phyloP scores from a whole-genome alignment of 2,888 invertebrate genomes.

The Eristalis intricaria region DNA sequence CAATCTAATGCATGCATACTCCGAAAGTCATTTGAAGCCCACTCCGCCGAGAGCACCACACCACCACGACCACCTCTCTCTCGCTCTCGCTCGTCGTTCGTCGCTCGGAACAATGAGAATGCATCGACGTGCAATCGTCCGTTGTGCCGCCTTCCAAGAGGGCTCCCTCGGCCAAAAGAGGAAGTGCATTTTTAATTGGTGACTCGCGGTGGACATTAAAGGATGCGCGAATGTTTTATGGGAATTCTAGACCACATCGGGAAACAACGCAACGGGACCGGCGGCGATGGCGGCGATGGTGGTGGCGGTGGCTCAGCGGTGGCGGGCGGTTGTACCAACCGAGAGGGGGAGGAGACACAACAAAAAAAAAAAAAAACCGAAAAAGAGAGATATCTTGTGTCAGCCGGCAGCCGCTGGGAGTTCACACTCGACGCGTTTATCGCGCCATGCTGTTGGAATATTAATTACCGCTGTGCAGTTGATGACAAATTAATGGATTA shows the following conservation, averaged over 20 bases:
- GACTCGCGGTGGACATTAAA: conserved; percentile 67
- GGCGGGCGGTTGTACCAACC: neutral
- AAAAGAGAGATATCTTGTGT: conserved; percentile 60
- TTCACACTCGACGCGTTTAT: conserved; percentile 43
- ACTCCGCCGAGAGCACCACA: too few species aligned
- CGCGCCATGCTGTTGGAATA: conserved; percentile 51
- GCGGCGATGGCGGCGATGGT: too few species aligned
- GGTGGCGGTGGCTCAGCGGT: too few species aligned
- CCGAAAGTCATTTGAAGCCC: conserved; percentile 45
- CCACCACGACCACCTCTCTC: neutral
- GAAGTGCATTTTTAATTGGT: conserved; percentile 71
- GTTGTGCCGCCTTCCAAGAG: conserved; percentile 17
- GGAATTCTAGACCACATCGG: conserved; percentile 62
- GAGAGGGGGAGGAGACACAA: neutral
- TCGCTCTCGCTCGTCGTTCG: neutral
- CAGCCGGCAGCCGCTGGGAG: conserved; percentile 54
- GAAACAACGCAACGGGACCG: neutral
- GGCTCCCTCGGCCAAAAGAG: conserved; percentile 51
- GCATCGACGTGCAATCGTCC: conserved; percentile 34
- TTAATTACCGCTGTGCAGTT: conserved; percentile 61
- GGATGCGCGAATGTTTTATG: conserved; percentile 67
- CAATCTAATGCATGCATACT: conserved; percentile 60
- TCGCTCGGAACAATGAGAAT: conserved; percentile 41
- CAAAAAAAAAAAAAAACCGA: neutral
- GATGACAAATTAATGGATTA: conserved; percentile 72